phyloP scores from a whole-genome alignment of 2,797 vertebrate species.

The Ceryle rudis region DNA sequence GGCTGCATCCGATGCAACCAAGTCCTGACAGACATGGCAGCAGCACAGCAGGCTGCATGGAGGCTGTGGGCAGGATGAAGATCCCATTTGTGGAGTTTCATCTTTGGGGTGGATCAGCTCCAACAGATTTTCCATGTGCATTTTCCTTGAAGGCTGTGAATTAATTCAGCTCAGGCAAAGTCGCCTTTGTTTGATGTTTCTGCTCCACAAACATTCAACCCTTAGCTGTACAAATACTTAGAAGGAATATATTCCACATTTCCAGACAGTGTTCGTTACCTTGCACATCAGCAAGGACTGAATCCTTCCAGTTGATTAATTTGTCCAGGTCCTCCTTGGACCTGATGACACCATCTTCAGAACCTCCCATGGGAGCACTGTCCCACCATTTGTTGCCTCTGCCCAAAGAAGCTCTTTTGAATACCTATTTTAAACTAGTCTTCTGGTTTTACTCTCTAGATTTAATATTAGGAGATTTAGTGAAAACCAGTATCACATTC shows the following conservation, averaged over 20 bases:
- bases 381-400: neutral
- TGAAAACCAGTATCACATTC: neutral
- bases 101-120: neutral
- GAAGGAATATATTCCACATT: neutral
- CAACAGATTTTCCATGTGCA: neutral
- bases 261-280: neutral
- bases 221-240: neutral
- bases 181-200: neutral
- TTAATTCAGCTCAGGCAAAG: neutral
- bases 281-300: neutral
- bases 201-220: neutral
- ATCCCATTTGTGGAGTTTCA: neutral
- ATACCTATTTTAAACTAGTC: neutral
- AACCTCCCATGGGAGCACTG: neutral
- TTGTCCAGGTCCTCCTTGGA: neutral
- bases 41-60: rapidly evolving
- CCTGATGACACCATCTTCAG: neutral
- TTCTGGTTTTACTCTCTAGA: neutral
- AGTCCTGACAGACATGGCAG: rapidly evolving
- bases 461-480: neutral
- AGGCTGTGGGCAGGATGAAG: neutral
- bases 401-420: neutral
- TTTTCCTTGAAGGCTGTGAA: neutral
- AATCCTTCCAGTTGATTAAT: neutral
- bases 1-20: neutral